These are phyloP conservation scores for Galeopterus variegatus DNA, from an alignment of 2,113 vertebrate species.

Conservation along the genomic window DNA sequence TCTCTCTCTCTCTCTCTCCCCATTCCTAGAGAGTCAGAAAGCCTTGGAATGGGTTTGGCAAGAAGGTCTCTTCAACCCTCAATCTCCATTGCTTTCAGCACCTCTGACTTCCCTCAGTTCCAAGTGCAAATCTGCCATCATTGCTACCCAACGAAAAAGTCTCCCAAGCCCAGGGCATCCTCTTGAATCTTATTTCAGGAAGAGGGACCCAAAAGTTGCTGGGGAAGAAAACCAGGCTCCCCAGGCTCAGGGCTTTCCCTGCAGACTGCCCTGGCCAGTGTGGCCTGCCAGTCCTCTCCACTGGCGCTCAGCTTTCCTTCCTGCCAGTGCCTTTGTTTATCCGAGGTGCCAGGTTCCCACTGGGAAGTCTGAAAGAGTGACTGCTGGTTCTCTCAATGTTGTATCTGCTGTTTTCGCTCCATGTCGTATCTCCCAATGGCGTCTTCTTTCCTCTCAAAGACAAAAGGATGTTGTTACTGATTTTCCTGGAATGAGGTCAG, in stretches of 20 bases:
- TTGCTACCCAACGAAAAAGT: fast-evolving
- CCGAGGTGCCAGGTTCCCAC: neutral
- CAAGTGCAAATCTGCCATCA: fast-evolving
- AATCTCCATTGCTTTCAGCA: neutral
- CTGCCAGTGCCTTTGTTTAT: neutral
- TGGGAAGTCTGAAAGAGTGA: neutral
- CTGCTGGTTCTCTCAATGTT: neutral
- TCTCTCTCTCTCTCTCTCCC: neutral
- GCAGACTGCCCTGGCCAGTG: neutral
- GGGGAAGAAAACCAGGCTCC: neutral
- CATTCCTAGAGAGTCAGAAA: conserved; percentile 65
- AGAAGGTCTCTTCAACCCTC: neutral
- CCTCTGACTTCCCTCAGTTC: neutral
- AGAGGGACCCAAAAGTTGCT: neutral
- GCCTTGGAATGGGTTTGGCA: neutral
- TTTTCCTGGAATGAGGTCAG: conserved; percentile 64
- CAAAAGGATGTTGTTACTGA: neutral
- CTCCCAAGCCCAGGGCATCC: fast-evolving
- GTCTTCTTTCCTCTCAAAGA: conserved; percentile 30
- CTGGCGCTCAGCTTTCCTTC: neutral
- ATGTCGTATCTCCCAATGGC: neutral
- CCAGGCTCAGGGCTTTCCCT: neutral
- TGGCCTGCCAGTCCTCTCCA: neutral
- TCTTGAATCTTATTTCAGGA: neutral
- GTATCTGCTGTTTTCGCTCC: neutral